Evolutionary conservation across 1,140 invertebrate species (phyloP), one percentile per base, ranked within the genome.

Genomic region (Drosophila insularis): DNA sequence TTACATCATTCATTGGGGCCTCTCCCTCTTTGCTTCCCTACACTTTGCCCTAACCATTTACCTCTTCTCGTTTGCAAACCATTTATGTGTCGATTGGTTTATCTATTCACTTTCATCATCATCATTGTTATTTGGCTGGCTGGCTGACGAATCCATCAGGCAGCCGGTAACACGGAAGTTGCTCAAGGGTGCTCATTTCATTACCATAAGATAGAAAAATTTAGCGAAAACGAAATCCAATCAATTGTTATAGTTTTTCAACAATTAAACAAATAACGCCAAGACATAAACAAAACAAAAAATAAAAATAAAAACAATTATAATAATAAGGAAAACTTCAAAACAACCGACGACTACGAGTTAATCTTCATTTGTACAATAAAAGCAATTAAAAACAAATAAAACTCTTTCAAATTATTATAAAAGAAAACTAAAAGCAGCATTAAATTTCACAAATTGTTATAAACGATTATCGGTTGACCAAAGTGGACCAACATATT

Each of bases 101-200:
- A 53, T 68, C 64, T 75, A 63, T 68, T 58, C 56, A 75, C 64
- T 75, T 75, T 75, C 71, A 50, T 68, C 46, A 11, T 37, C 35
- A 35, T 35, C 32, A 35, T 35, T 8, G 27, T 27, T 27, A 35
- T 35, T 35, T 35, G 7, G 32, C 19, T 46, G 43, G 17, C 14
- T 50, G 43, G 35, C 10, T 37, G 35, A 11, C 17, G 17, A 50
- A 4, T 50, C 43, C 43, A 50, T 11, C 14, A 11, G 43, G 43
- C 7, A 6, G 43, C 17, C 14, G 43, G 2, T 50, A 75, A 68
- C 32, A 40, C 73, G 73, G 73, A 75, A 75, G 71, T 62, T 72
- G 39, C 8, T 10, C 59, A 59, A 75, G 39, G 64, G 23, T 65
- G 46, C 23, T 40, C 39, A 68, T 46, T 46, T 46, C 14, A 75